These are phyloP conservation scores for Tetraneura akinire DNA, from an alignment of 1,140 invertebrate species.

Conservation along the genomic window DNA sequence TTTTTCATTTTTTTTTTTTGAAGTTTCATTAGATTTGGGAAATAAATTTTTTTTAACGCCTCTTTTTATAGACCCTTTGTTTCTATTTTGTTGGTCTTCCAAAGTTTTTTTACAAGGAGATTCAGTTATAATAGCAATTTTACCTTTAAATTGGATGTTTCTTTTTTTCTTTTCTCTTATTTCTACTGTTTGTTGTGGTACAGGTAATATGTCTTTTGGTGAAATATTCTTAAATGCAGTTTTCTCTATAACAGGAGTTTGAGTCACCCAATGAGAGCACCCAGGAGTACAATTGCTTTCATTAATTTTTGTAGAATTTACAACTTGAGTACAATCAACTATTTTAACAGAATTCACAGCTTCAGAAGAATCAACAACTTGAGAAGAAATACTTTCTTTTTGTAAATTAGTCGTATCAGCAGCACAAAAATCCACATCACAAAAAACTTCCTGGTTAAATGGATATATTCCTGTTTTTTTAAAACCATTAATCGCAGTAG, in stretches of 20 bases:
- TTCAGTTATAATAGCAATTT: background rate
- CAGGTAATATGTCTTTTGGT: background rate
- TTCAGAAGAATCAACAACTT: background rate
- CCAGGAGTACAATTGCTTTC: background rate
- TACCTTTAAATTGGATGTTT: too few relatives aligned
- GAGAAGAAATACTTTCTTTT: background rate
- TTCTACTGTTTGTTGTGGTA: background rate
- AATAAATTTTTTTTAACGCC: background rate
- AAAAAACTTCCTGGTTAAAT: constrained; percentile 22
- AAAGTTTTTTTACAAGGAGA: background rate
- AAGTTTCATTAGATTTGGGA: too few relatives aligned
- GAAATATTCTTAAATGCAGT: background rate
- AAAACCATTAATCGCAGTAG: constrained; percentile 50
- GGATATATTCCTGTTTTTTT: constrained; percentile 48
- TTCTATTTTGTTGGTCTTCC: background rate
- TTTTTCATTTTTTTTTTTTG: too few relatives aligned
- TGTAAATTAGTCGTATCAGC: background rate
- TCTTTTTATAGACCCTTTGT: too few relatives aligned
- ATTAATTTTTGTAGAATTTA: background rate
- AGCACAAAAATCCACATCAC: constrained; percentile 10
- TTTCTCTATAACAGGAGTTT: too few relatives aligned
- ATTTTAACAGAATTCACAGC: background rate
- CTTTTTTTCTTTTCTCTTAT: background rate
- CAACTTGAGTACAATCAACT: background rate
- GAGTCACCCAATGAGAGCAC: background rate